Base-by-base conservation (phyloP, 2,888 invertebrate species). In the Julus scanicus region DNA sequence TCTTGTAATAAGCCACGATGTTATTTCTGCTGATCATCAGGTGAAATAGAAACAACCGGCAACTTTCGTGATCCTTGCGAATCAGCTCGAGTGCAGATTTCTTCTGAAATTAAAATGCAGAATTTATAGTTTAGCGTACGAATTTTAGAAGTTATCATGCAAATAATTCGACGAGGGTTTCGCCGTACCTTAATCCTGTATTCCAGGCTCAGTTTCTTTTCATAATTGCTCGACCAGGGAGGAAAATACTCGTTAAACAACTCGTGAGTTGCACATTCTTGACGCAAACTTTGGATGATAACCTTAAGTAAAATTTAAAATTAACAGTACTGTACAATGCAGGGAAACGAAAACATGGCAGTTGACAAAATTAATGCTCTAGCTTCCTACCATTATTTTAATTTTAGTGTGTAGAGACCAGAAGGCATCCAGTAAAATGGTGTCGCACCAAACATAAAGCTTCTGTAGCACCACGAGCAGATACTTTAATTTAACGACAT, bases 41-140 rank as follows among this genome's bases (percentile, higher is more conserved):
- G 37, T 20, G 13, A 80, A 80, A 80, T 2, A 80, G 2, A 37
- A 80, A 80, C 80, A 80, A 37, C 11, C 80, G 37, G 13, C 80
- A 80, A 13, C 13, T 80, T 37, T 37, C 80, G 29, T 80, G 80
- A 80, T 80, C 80, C 80, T 37, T 37, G 37, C 80, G 80, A 80
- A 80, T 80, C 29, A 37, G 11, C 37, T 80, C 80, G 37, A 80
- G 11, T 20, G 2, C 37, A 11, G 37, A 13, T 37, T 80, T 13
- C 3, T 37, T 37, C 80, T 80, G 80, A 80, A 80, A 80, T 13
- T 1, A n/a, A 3, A 57, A 20, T 29, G 44, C 44, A 44, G 44
- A 57, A 20, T 6, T 17, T 9, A 71, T 9, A 17, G 20, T 1
- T 6, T 1, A 20, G 20, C 20, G 53, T 8, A 11, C 11, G 15